These are phyloP conservation scores for Macrosteles quadrilineatus DNA, from an alignment of 1,140 invertebrate genomes.

Conservation along the genomic window DNA sequence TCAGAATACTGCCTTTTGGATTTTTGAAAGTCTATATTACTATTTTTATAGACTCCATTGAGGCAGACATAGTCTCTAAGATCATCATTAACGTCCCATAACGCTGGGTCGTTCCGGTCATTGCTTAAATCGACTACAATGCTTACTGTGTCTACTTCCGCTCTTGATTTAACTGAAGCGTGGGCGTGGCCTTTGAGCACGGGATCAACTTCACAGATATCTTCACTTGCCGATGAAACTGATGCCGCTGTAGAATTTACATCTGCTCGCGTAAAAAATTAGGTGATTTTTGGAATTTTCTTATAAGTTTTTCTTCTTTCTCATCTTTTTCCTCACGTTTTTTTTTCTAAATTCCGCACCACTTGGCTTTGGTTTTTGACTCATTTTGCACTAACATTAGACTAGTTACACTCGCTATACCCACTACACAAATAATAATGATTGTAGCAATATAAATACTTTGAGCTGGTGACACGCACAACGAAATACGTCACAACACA, in stretches of 20 bases:
- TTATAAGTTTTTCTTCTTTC: conserved; percentile 1
- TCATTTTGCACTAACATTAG: too few species aligned
- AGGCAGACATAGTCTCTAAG: conserved; percentile 9
- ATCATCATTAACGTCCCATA: background rate
- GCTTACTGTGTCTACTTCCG: background rate
- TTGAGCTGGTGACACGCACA: background rate
- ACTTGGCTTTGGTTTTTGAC: too few species aligned
- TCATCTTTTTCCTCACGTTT: conserved; percentile 10
- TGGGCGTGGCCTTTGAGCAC: background rate
- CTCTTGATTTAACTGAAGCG: too few species aligned
- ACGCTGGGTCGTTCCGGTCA: background rate
- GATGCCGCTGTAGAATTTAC: conserved; percentile 9
- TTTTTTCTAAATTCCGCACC: conserved; percentile 3
- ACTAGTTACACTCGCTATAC: background rate
- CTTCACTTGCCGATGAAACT: background rate
- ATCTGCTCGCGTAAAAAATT: background rate
- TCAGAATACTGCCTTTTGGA: conserved; percentile 20
- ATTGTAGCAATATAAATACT: background rate
- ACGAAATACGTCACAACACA: too few species aligned
- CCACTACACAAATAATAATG: background rate
- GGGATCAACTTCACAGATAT: conserved; percentile 17
- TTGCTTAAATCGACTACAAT: conserved; percentile 14
- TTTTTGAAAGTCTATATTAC: conserved; percentile 9
- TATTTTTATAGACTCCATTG: background rate
- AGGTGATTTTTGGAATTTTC: conserved; percentile 20